Evolutionary conservation across 2,888 invertebrate genomes (phyloP), one percentile per base, ranked within the genome.

Genomic region (Pheosia gnoma): DNA sequence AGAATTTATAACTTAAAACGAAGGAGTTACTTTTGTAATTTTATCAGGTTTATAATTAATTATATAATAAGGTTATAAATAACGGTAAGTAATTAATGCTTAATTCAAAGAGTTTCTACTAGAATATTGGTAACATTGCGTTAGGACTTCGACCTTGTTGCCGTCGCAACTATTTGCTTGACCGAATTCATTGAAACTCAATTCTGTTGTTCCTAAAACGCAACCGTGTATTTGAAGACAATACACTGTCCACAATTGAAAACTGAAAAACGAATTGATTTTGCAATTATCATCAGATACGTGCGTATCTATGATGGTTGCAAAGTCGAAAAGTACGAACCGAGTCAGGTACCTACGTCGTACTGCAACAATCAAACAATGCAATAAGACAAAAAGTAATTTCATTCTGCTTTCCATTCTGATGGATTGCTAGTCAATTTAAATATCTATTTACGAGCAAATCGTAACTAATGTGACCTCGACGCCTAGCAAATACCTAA

Each of bases 111-210:
- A 78, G 78, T 80, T 79, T 78, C 71, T 74, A 75, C 62, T 69
- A 58, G 57, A 76, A 63, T 74, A 74, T 77, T 68, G 74, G 79
- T 74, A 79, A 77, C 68, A 75, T 85, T 85, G 82, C 83, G 78
- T 79, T 82, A 81, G 70, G 64, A 67, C 60, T 38, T 62, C 78
- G 83, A 81, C 86, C 85, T 86, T 86, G 82, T 68, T 70, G 73
- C 78, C 68, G 78, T 77, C 72, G 79, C 79, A 83, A 81, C 79
- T 78, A 79, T 78, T 81, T 81, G 81, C 82, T 83, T 81, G 81
- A 80, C 81, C 83, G 81, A 85, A 84, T 83, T 80, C 77, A 82
- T 79, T 83, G 80, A 83, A 83, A 82, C 74, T 74, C 65, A 70
- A 74, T 74, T 78, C 75, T 73, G 68, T 68, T 77, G 77, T 76